These are phyloP conservation scores for Acanthosepion pharaonis DNA, from an alignment of 2,888 invertebrate species.

Conservation along the genomic window DNA sequence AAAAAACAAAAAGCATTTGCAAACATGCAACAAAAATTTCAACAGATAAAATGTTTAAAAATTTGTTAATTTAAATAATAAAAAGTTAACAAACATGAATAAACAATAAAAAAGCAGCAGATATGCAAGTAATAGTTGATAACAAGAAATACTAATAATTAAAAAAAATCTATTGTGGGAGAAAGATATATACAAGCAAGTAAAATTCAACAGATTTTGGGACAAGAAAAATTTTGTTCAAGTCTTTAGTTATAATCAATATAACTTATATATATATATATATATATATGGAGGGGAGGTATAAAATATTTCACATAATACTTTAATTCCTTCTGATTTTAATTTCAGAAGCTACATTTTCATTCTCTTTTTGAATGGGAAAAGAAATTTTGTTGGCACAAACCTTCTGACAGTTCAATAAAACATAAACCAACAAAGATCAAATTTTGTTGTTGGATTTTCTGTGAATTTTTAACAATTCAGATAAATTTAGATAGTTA, in stretches of 20 bases:
- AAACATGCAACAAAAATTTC: neutral
- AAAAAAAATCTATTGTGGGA: too few species aligned
- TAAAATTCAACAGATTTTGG: neutral
- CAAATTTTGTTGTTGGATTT: neutral
- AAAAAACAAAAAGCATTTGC: too few species aligned
- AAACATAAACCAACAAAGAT: neutral
- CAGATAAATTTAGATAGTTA: neutral
- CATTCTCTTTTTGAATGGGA: neutral
- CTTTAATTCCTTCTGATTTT: neutral
- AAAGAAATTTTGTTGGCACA: neutral
- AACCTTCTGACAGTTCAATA: neutral
- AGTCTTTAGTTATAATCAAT: neutral
- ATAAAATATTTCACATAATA: neutral
- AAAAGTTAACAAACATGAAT: neutral
- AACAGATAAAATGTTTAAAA: neutral
- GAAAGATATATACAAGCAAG: neutral
- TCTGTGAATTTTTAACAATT: neutral
- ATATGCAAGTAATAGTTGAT: constrained; percentile 9
- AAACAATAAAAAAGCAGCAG: constrained; percentile 10
- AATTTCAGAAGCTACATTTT: neutral
- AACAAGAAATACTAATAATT: neutral
- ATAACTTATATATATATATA: neutral
- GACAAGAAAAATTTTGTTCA: neutral
- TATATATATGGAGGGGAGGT: neutral
- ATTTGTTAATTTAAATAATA: too few species aligned